phyloP scores from a whole-genome alignment of 1,140 invertebrate species.

The Brachionus plicatilis region DNA sequence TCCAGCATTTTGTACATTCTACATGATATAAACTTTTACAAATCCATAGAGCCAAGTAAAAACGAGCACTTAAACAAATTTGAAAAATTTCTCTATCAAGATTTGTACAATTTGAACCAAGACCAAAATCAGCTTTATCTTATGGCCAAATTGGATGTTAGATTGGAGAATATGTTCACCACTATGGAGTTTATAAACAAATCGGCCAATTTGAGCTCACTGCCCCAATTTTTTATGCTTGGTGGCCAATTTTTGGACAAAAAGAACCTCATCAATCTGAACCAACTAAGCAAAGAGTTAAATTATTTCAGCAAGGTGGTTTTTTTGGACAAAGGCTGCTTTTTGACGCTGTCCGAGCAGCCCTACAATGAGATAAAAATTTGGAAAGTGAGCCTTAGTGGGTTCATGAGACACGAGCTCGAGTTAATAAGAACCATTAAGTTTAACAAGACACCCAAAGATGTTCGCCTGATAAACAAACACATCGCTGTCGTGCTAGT shows the following conservation, averaged over 20 bases:
- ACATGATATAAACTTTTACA: conserved; percentile 11
- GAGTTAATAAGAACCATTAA: conserved; percentile 65
- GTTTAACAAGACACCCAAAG: conserved; percentile 59
- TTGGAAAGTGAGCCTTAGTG: conserved; percentile 68
- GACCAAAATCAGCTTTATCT: conserved; percentile 59
- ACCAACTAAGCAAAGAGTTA: conserved; percentile 69
- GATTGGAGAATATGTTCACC: conserved; percentile 62
- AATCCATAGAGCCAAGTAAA: neutral
- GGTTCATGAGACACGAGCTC: conserved; percentile 65
- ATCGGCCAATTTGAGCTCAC: conserved; percentile 45
- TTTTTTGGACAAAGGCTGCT: conserved; percentile 46
- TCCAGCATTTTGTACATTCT: conserved; percentile 13
- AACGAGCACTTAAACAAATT: neutral
- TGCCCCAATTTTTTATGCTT: conserved; percentile 57
- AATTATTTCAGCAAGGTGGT: conserved; percentile 67
- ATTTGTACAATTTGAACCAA: conserved; percentile 32
- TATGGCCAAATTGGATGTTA: conserved; percentile 67
- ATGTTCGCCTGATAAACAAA: conserved; percentile 59
- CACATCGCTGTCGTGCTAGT: conserved; percentile 71
- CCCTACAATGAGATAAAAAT: conserved; percentile 67
- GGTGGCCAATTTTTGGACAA: neutral
- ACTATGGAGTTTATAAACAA: conserved; percentile 57
- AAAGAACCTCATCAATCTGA: conserved; percentile 59
- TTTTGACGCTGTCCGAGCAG: conserved; percentile 49
- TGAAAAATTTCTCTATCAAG: neutral